These are phyloP conservation scores for Macropus fuliginosus DNA, from an alignment of 2,797 vertebrate species.

Conservation along the genomic window DNA sequence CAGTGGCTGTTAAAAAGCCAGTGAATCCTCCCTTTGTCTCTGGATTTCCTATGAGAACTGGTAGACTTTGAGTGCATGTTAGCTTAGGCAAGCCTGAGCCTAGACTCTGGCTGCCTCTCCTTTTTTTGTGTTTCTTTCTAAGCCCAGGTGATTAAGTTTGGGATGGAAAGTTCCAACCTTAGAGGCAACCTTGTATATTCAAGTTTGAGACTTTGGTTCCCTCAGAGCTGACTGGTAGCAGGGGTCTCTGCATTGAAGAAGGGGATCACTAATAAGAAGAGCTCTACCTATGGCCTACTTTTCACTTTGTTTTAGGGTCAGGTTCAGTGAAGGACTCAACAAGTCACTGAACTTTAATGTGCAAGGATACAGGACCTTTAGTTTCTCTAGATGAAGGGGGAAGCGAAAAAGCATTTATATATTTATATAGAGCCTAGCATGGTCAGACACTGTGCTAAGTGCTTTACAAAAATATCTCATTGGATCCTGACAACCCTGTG, in stretches of 20 bases:
- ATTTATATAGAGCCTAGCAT: neutral
- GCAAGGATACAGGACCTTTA: no score
- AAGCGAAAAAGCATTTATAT: neutral
- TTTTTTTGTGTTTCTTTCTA: neutral
- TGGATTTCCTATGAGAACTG: neutral
- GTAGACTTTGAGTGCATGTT: neutral
- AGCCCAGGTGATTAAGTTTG: neutral
- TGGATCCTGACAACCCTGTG: neutral
- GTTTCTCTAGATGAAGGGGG: no score
- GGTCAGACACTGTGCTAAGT: neutral
- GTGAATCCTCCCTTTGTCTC: neutral
- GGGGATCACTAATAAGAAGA: no score
- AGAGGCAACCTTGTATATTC: no score
- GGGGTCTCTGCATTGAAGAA: no score
- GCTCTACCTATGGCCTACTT: no score
- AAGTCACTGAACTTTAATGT: no score
- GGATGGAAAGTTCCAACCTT: no score
- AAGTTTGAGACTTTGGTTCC: no score
- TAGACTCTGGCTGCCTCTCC: neutral
- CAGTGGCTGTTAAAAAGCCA: neutral
- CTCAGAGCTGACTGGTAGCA: no score
- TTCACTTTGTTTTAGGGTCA: no score
- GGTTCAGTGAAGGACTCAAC: no score
- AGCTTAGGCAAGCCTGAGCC: neutral
- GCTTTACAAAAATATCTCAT: constrained; percentile 4